These are phyloP conservation scores for Amblyopsis hoosieri DNA, from an alignment of 2,797 vertebrate genomes.

Conservation along the genomic window DNA sequence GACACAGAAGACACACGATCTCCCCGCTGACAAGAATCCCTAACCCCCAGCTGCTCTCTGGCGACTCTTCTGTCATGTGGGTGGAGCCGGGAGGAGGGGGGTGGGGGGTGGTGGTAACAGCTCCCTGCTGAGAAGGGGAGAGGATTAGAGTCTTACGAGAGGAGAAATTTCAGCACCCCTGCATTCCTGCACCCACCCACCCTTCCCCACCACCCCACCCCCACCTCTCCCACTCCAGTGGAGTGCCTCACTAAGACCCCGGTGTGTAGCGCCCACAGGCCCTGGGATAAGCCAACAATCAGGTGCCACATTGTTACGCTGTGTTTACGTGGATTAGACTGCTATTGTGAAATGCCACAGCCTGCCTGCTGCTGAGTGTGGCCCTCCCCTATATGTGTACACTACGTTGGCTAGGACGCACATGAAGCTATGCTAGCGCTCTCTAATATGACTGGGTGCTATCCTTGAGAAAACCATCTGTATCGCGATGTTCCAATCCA, in stretches of 20 bases:
- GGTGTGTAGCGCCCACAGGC: constrained; percentile 35
- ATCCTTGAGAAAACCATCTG: neutral
- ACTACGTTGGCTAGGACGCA: neutral
- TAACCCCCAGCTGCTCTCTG: constrained; percentile 67
- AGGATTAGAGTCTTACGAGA: constrained; percentile 44
- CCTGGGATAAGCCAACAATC: constrained; percentile 66
- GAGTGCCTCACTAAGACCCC: constrained; percentile 37
- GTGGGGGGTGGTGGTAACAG: constrained; percentile 57
- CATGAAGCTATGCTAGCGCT: neutral
- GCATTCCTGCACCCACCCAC: constrained; percentile 25
- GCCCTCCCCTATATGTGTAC: constrained; percentile 10
- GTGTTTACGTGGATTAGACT: constrained; percentile 64
- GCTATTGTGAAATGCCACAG: constrained; percentile 58
- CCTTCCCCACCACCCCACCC: constrained; percentile 22
- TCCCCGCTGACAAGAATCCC: constrained; percentile 70
- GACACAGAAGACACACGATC: constrained; percentile 68
- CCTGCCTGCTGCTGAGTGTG: constrained; percentile 21
- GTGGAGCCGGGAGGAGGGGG: constrained; percentile 11
- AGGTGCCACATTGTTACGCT: constrained; percentile 70
- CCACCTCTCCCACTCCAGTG: constrained; percentile 19
- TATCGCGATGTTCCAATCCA: no score
- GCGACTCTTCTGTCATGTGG: constrained; percentile 66
- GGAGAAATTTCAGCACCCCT: constrained; percentile 61
- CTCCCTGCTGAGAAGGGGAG: constrained; percentile 57
- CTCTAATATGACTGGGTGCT: neutral